Evolutionary conservation across 2,113 vertebrate species (phyloP).

Genomic region (Anthoscopus minutus): DNA sequence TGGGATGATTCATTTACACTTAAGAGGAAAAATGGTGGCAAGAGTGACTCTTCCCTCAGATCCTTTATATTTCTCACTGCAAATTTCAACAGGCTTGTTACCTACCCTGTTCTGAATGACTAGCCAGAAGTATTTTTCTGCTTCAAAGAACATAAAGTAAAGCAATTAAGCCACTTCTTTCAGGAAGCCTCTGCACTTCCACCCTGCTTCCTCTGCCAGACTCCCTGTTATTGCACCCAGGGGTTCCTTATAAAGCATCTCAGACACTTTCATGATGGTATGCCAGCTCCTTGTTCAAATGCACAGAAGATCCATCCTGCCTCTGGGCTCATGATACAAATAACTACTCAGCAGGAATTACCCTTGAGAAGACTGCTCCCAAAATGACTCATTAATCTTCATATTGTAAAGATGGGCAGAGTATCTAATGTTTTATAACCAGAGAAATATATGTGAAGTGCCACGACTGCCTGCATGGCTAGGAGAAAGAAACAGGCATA

Average conservation of each 20-base stretch:
- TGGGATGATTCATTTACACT: constrained; percentile 29
- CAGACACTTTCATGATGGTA: not conserved
- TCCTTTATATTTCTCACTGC: not conserved
- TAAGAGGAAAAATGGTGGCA: constrained; percentile 1
- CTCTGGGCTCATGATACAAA: not conserved
- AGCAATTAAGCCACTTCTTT: constrained; percentile 32
- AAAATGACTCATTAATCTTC: not conserved
- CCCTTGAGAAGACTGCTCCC: not conserved
- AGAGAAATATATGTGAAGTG: not conserved
- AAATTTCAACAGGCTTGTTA: constrained; percentile 7
- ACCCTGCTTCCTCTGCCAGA: not conserved
- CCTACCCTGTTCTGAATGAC: not conserved
- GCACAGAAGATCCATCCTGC: not conserved
- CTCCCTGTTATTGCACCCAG: not conserved
- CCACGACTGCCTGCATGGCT: not conserved
- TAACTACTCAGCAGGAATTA: not conserved
- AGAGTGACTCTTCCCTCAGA: not conserved
- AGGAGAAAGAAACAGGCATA: not conserved
- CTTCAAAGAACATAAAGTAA: constrained; percentile 34
- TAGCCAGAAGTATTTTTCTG: constrained; percentile 25
- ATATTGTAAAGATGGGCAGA: not conserved
- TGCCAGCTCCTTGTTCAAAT: not conserved
- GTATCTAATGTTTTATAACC: not conserved
- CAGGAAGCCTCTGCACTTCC: not conserved
- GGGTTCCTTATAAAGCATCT: not conserved